Evolutionary conservation across 1,140 invertebrate species (phyloP).

Genomic region (Caerostris darwini): DNA sequence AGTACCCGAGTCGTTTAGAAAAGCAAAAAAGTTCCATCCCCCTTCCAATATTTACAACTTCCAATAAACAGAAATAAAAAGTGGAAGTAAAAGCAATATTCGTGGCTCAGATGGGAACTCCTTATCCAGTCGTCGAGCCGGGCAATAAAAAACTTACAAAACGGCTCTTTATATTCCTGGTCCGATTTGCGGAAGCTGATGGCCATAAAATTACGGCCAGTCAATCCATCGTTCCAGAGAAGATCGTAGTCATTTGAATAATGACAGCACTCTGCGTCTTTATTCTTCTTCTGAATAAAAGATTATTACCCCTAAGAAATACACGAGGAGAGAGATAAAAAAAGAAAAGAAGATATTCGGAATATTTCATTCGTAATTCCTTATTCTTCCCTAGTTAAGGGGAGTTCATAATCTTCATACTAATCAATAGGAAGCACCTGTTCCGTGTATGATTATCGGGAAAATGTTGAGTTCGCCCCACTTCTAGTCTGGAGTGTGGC

Average conservation of each 20-base stretch:
- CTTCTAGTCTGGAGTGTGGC: neutral
- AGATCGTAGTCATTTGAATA: conserved; percentile 60
- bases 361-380: conserved; percentile 16
- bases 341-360: neutral
- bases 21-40: neutral
- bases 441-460: conserved; percentile 1
- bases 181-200: conserved; percentile 55
- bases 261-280: conserved; percentile 48
- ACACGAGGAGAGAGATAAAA: neutral
- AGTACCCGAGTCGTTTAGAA: neutral
- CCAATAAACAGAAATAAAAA: neutral
- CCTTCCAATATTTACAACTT: conserved; percentile 17
- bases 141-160: conserved; percentile 27
- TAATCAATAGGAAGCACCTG: conserved; percentile 56
- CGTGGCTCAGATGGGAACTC: neutral
- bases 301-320: conserved; percentile 52
- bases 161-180: conserved; percentile 14
- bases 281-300: conserved; percentile 45
- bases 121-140: neutral
- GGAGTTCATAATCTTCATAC: conserved; percentile 54
- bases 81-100: neutral
- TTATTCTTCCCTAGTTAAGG: neutral
- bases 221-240: conserved; percentile 24
- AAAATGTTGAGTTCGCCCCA: neutral
- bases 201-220: conserved; percentile 34